Evolutionary conservation across 2,888 invertebrate species (phyloP).

Genomic region (Cyaniris semiargus): DNA sequence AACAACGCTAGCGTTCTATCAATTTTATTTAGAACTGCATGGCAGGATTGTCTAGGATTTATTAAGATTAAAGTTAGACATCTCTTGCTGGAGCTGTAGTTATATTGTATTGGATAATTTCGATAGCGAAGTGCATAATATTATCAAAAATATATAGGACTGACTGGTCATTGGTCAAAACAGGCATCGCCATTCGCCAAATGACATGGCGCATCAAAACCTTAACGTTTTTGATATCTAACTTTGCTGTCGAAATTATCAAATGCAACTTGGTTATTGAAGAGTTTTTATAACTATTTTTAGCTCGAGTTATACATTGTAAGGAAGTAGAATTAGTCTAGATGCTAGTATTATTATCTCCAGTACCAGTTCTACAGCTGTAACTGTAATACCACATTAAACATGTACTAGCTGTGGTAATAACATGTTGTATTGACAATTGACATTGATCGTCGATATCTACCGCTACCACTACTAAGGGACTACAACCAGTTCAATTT

Average conservation of each 20-base stretch:
- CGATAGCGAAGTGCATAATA: not conserved
- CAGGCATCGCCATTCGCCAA: no score
- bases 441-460: not conserved
- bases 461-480: not conserved
- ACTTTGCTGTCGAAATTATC: no score
- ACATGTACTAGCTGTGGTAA: no score
- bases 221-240: no score
- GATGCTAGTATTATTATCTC: not conserved
- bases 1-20: constrained; percentile 4
- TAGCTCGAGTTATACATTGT: not conserved
- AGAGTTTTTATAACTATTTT: not conserved
- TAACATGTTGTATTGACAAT: not conserved
- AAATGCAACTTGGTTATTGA: no score
- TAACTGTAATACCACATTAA: no score
- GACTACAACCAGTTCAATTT: not conserved
- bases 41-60: not conserved
- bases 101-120: not conserved
- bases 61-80: not conserved
- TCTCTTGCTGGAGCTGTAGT: not conserved
- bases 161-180: no score
- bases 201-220: no score
- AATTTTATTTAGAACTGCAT: not conserved
- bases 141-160: no score
- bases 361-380: no score
- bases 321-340: not conserved